phyloP scores from a whole-genome alignment of 2,888 invertebrate species.

The Sinohyriopsis cumingii region DNA sequence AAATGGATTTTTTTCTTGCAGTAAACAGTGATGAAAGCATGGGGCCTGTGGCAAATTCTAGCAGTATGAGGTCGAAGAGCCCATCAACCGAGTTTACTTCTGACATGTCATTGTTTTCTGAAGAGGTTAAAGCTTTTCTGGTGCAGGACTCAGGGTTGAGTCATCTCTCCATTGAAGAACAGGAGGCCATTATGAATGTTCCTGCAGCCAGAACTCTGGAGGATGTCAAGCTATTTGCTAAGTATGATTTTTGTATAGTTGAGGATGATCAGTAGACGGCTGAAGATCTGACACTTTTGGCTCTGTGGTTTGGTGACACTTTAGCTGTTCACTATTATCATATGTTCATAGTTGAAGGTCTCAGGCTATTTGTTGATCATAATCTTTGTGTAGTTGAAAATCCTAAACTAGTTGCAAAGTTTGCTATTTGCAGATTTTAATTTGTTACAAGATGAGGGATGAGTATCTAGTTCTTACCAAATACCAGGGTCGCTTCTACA shows the following conservation, averaged over 20 bases:
- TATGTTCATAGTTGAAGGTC: too few relatives aligned
- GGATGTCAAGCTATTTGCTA: constrained; percentile 83
- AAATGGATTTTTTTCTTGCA: constrained; percentile 17
- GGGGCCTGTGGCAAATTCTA: constrained; percentile 33
- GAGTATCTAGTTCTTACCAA: too few relatives aligned
- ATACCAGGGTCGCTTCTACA: too few relatives aligned
- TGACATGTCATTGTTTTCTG: constrained; percentile 47
- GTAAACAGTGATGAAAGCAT: constrained; percentile 68
- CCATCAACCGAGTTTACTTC: constrained; percentile 53
- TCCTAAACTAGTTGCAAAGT: too few relatives aligned
- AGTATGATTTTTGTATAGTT: constrained; percentile 56
- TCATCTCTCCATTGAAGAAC: constrained; percentile 64
- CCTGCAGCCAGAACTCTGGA: constrained; percentile 85
- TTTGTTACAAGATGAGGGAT: too few relatives aligned
- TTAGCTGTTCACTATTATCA: too few relatives aligned
- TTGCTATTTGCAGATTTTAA: too few relatives aligned
- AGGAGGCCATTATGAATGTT: constrained; percentile 80
- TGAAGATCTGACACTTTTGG: too few relatives aligned
- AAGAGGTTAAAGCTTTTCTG: constrained; percentile 47
- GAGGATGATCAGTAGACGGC: too few relatives aligned
- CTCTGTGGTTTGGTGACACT: too few relatives aligned
- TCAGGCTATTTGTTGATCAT: too few relatives aligned
- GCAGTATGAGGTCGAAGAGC: constrained; percentile 51
- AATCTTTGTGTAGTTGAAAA: too few relatives aligned
- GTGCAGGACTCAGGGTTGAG: constrained; percentile 48